Conservation (phyloP, 2,113 vertebrate genomes). For the Fregetta grallaria region DNA sequence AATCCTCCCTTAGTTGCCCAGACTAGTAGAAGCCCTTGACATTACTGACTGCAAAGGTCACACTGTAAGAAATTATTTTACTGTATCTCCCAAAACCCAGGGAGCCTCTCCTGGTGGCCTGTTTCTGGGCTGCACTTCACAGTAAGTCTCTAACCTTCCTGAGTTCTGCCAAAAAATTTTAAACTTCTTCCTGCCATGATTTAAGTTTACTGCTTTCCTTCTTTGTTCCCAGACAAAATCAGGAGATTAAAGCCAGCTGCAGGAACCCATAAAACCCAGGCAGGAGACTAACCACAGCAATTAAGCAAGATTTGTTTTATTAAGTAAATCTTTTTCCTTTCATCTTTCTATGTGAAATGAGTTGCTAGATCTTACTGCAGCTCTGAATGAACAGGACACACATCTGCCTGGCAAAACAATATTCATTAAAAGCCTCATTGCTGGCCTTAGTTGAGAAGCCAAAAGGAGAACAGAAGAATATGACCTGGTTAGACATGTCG, state of each 20-base stretch:
- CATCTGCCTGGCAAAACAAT: background rate
- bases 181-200: conserved; percentile 21
- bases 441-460: background rate
- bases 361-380: background rate
- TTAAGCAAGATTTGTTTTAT: conserved; percentile 30
- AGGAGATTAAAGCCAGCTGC: conserved; percentile 53
- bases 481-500: background rate
- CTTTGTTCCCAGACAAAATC: conserved; percentile 32
- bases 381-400: background rate
- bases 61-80: background rate
- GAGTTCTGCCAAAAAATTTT: conserved; percentile 25
- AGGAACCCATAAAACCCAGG: conserved; percentile 35
- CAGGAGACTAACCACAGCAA: conserved; percentile 33
- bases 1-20: background rate
- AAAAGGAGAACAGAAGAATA: background rate
- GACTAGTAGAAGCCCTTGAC: background rate
- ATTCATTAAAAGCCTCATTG: background rate
- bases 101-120: background rate
- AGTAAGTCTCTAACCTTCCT: background rate
- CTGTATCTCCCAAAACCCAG: background rate
- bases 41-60: background rate
- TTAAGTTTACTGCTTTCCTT: conserved; percentile 9
- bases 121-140: background rate
- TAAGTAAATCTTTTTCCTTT: conserved; percentile 27
- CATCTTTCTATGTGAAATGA: conserved; percentile 12